phyloP scores from a whole-genome alignment of 2,888 invertebrate species.

The Oscheius sp. region DNA sequence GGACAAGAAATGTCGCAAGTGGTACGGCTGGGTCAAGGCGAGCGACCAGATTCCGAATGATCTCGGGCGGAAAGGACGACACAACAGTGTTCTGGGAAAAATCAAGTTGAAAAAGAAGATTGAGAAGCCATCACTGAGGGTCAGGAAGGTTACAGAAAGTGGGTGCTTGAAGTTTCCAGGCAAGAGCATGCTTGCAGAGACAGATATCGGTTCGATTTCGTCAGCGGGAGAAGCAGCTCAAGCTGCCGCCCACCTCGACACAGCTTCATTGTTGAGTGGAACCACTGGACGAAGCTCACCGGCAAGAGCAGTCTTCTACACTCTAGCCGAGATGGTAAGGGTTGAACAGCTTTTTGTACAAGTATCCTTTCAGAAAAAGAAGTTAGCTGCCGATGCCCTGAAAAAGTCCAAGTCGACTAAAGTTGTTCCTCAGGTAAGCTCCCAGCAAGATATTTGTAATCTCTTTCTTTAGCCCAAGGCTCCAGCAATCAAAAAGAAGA shows the following conservation, averaged over 20 bases:
- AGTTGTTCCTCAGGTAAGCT: not conserved
- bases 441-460: not conserved
- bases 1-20: slow-evolving; percentile 71
- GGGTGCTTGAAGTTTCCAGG: not conserved
- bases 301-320: not conserved
- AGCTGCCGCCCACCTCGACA: slow-evolving; percentile 28
- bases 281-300: slow-evolving; percentile 21
- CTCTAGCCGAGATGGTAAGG: slow-evolving; percentile 26
- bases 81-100: slow-evolving; percentile 29
- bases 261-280: slow-evolving; percentile 30
- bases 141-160: slow-evolving; percentile 18
- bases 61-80: slow-evolving; percentile 57
- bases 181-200: not conserved
- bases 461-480: slow-evolving; percentile 22
- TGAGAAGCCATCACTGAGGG: not conserved
- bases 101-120: slow-evolving; percentile 18
- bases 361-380: not conserved
- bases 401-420: not conserved
- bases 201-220: slow-evolving; percentile 31
- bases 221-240: slow-evolving; percentile 33
- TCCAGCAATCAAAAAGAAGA: slow-evolving; percentile 41
- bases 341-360: not conserved
- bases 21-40: slow-evolving; percentile 71
- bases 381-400: not conserved
- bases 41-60: slow-evolving; percentile 70